These are phyloP conservation scores for Cyclophora albipunctata DNA, from an alignment of 2,888 invertebrate species.

Conservation along the genomic window DNA sequence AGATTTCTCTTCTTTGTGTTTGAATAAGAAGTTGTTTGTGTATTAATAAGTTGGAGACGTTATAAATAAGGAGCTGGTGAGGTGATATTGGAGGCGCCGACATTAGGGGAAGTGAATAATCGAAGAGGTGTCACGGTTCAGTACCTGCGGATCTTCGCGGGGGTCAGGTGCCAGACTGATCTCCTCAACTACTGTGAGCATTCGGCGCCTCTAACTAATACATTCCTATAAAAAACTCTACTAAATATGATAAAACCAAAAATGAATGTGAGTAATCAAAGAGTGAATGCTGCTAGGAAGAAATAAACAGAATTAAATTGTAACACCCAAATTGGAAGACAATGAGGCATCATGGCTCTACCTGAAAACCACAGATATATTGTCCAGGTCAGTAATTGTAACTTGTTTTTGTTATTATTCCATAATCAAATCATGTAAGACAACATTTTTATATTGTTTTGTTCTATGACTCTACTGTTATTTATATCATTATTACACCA, in stretches of 20 bases:
- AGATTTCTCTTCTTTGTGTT: constrained; percentile 70
- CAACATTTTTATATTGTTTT: no score
- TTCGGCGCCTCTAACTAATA: constrained; percentile 6
- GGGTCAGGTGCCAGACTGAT: constrained; percentile 47
- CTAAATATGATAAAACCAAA: constrained; percentile 12
- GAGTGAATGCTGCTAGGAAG: constrained; percentile 31
- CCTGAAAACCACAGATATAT: constrained; percentile 81
- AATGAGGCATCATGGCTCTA: constrained; percentile 74
- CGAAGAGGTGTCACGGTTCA: constrained; percentile 58
- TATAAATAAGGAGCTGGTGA: constrained; percentile 5
- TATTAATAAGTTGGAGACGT: constrained; percentile 8
- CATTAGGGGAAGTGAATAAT: constrained; percentile 36
- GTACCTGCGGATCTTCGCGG: constrained; percentile 51
- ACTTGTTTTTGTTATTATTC: constrained; percentile 91
- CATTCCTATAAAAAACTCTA: constrained; percentile 4
- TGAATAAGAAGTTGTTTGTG: constrained; percentile 11
- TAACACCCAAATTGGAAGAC: constrained; percentile 46
- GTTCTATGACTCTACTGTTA: no score
- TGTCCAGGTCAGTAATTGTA: constrained; percentile 79
- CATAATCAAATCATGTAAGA: constrained; percentile 85
- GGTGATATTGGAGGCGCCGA: constrained; percentile 6
- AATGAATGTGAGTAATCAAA: constrained; percentile 16
- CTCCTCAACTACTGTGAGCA: constrained; percentile 5
- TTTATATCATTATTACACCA: no score
- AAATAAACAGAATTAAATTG: constrained; percentile 26